These are phyloP conservation scores for Vesta saturnalis DNA, from an alignment of 2,888 invertebrate species.

Conservation along the genomic window DNA sequence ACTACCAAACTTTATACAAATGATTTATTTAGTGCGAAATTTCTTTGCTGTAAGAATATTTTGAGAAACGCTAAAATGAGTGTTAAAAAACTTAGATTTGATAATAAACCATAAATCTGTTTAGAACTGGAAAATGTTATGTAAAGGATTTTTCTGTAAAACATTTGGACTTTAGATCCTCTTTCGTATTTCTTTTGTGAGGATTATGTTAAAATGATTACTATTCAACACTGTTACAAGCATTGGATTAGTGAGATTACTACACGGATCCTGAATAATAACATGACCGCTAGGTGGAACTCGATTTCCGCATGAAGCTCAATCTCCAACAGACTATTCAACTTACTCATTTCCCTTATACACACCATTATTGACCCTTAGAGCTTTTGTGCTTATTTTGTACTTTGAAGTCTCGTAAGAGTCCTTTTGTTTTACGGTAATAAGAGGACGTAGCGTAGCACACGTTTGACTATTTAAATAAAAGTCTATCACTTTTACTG, in stretches of 20 bases:
- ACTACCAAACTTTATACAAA: constrained; percentile 25
- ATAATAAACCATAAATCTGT: no score
- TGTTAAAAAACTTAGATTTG: no score
- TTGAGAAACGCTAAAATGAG: no score
- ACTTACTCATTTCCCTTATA: constrained; percentile 31
- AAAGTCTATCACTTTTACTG: not conserved
- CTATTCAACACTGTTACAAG: constrained; percentile 32
- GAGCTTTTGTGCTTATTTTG: constrained; percentile 15
- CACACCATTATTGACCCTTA: constrained; percentile 19
- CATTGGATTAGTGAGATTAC: constrained; percentile 37
- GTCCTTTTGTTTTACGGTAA: not conserved
- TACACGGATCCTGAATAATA: constrained; percentile 36
- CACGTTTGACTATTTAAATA: not conserved
- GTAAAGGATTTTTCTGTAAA: no score
- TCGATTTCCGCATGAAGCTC: constrained; percentile 31
- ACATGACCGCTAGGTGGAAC: constrained; percentile 37
- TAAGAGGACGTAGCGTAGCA: not conserved
- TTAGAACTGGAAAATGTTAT: no score
- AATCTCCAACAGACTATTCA: constrained; percentile 24
- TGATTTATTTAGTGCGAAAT: constrained; percentile 28
- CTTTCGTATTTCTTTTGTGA: not conserved
- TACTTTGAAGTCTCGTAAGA: constrained; percentile 10
- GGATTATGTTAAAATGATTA: constrained; percentile 26
- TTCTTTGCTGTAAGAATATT: no score
- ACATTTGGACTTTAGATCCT: no score